Evolutionary conservation across 2,888 invertebrate genomes (phyloP).

Genomic region (Lissonota sp.): DNA sequence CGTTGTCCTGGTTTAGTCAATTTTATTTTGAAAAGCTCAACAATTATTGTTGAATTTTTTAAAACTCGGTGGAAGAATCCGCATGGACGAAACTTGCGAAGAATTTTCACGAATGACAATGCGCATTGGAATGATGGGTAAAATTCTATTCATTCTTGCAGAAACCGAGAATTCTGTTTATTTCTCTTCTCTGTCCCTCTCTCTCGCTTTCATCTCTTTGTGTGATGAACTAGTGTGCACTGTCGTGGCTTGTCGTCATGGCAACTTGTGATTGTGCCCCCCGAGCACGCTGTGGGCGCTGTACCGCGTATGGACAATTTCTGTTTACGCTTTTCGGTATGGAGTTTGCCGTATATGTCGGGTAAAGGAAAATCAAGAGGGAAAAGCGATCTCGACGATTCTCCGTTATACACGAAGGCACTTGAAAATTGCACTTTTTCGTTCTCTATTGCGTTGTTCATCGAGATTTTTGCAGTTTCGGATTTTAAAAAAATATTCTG

Average conservation of each 20-base stretch:
- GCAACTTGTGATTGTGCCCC: conserved; percentile 80
- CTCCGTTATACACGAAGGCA: no score
- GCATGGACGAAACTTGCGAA: neutral
- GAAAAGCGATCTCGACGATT: conserved; percentile 34
- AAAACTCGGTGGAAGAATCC: no score
- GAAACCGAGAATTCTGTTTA: conserved; percentile 31
- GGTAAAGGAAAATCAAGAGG: conserved; percentile 63
- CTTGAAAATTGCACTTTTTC: no score
- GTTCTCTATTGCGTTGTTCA: no score
- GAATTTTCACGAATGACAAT: neutral
- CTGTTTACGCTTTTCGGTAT: conserved; percentile 64
- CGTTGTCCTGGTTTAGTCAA: no score
- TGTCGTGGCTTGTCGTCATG: conserved; percentile 75
- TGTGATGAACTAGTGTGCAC: conserved; percentile 50
- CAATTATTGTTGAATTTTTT: no score
- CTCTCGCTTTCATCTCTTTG: neutral
- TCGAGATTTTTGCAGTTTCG: no score
- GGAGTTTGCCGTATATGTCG: conserved; percentile 51
- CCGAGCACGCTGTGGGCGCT: conserved; percentile 62
- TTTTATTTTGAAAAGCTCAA: no score
- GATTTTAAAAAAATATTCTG: no score
- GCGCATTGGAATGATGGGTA: conserved; percentile 11
- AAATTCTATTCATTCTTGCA: conserved; percentile 50
- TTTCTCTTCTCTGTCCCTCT: conserved; percentile 9
- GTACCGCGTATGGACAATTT: conserved; percentile 50